Evolutionary conservation across 2,797 vertebrate genomes (phyloP), one percentile per base, ranked within the genome.

Genomic region (Catamblyrhynchus diadema): DNA sequence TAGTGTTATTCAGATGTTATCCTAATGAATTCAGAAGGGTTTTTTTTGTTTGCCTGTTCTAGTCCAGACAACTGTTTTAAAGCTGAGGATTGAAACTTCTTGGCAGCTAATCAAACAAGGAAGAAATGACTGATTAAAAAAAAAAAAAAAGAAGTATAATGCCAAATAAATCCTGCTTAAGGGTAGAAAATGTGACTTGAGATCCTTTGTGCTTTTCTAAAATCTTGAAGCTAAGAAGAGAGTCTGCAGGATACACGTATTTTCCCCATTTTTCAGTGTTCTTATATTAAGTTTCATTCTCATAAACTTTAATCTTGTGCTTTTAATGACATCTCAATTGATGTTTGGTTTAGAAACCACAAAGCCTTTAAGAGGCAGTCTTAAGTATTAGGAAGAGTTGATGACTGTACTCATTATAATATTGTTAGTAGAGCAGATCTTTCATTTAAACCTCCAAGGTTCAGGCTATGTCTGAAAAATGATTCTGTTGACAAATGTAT

Each of bases 21-120:
- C 32, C 44, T 50, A 25, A 89, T 79, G 33, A 81, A 78, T 45
- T 45, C 32, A 77, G 60, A 88, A 25, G 19, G 27, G 0, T 18
- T 6, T 84, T 64, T 89, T 67, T 70, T 84, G 28, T 83, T 95
- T 91, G 54, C 20, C 72, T 92, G 0, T 73, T 94, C 80, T 57
- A 92, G 86, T 90, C 66, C 56, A 85, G 74, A 60, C 59, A 93
- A 66, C 86, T 73, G 15, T 81, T 92, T 48, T 86, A 91, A 86
- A 88, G 67, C 59, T 92, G 48, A 30, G 33, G 6, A 8, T 54
- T 93, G 73, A 94, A 91, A 79, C 37, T 66, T 47, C 59, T 92
- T 95, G 94, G 92, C 94, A 92, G 56, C 19, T 90, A 93, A 88
- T 86, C 80, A 96, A 79, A 90, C 39, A 93, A 70, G 51, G n/a